Evolutionary conservation across 1,140 invertebrate species (phyloP), one percentile per base, ranked within the genome.

Genomic region (Notospermus geniculatus): DNA sequence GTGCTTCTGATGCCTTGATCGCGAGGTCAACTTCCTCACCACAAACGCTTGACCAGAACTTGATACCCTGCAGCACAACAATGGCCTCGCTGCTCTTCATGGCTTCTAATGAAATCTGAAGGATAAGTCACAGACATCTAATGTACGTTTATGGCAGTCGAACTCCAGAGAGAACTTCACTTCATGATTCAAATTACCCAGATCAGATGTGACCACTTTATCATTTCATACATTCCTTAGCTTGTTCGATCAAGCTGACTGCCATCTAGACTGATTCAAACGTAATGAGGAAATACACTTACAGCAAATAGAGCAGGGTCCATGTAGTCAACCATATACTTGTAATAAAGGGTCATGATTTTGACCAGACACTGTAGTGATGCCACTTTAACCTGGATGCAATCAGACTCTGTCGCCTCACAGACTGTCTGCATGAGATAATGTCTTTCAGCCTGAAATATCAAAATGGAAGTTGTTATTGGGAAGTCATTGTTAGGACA

Each of bases 371-470:
- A 99, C 79, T 99, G 96, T 46, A 99, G 83, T 17, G 97, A 95
- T 15, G 93, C 92, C 30, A 99, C 96, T 84, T 90, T 70, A 2
- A 85, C 80, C 74, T 74, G 65, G n/a, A 61, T 59, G 60, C 41
- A 55, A 25, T 84, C 76, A 17, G 84, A 87, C 71, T 88, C 87
- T 1, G 88, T 88, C 15, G 87, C 85, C 73, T 88, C 86, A 80
- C 97, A 99, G 11, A 99, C 95, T 27, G 97, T 94, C 86, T 99
- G 94, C 97, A 99, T 99, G 45, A 99, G 99, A 76, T 95, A 97
- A 82, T 99, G 96, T 70, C 97, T 85, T 83, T 99, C 97, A 64
- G 88, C 87, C 85, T 89, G 82, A 60, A 81, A 71, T 67, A 36
- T 57, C n/a, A 19, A 52, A 52, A 22, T 4, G 72, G 58, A 64